Evolutionary conservation across 2,888 invertebrate genomes (phyloP), one percentile per base, ranked within the genome.

Genomic region (Cetonia aurata): DNA sequence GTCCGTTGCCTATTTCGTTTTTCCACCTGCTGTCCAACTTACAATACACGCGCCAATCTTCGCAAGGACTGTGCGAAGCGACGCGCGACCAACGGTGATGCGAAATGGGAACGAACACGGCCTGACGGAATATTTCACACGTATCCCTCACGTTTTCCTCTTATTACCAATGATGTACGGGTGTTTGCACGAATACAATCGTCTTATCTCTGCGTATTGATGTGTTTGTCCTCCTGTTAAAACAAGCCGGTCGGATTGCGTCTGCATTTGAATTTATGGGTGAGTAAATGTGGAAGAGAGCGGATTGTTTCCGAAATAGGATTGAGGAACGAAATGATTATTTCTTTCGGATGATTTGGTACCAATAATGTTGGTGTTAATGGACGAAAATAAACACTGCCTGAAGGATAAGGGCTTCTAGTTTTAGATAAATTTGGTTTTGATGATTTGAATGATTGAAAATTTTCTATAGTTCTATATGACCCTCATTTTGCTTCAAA

Each of bases 11-110:
- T 70, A 66, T 71, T 68, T 50, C 41, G 37, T 71, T 71, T 68
- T 71, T 71, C 71, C 71, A 68, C 68, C 68, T 71, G 71, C 48
- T 53, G 56, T 48, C 59, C 33, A 46, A 41, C 25, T 25, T 33
- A 66, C 52, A 66, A 66, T 50, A 50, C 50, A 50, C 50, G 4
- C 25, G 42, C 12, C 44, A 15, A 17, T 44, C 44, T 31, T 25
- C 17, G 10, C n/a, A 37, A 52, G 53, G 52, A 17, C 41, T n/a
- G 33, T 25, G 9, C 52, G 37, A 46, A 17, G 12, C 62, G 53
- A 53, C 19, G 25, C 46, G 12, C 62, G 53, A 53, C 19, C 9
- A 25, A 53, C 9, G 25, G 25, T 53, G 25, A 53, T n/a, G 53
- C 25, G 15, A 53, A 53, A 53, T 53, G 15, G 41, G 19, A 37